These are phyloP conservation scores for Rhagoletis pomonella DNA, from an alignment of 1,140 invertebrate genomes.

Conservation along the genomic window DNA sequence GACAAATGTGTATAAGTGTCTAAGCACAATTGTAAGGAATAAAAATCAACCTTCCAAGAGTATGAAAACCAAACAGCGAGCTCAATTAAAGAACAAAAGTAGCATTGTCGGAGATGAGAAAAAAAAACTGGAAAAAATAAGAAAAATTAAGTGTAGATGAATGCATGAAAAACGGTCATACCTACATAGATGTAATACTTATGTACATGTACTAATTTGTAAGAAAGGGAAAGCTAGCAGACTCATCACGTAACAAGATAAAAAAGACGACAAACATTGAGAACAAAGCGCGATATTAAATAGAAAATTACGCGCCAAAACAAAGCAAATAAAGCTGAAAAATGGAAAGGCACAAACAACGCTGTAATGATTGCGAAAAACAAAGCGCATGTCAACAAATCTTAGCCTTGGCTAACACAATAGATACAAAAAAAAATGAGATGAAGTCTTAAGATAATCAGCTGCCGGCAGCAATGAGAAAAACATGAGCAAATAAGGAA, in stretches of 20 bases:
- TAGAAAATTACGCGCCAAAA: constrained; percentile 39
- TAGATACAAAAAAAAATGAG: neutral
- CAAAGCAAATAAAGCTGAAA: constrained; percentile 4
- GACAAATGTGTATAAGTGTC: too few species aligned
- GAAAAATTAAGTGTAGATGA: too few species aligned
- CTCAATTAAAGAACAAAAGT: too few species aligned
- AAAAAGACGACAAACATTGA: neutral
- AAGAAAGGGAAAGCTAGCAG: neutral
- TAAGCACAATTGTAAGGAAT: too few species aligned
- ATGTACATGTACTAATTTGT: too few species aligned
- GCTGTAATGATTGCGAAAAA: neutral
- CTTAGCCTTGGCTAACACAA: constrained; percentile 34
- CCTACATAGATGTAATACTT: too few species aligned
- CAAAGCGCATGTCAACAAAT: constrained; percentile 15
- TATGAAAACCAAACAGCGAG: too few species aligned
- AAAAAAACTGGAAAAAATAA: too few species aligned
- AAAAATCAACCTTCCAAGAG: too few species aligned
- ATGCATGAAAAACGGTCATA: too few species aligned
- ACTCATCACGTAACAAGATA: neutral
- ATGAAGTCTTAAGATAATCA: constrained; percentile 23
- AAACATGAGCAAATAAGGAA: neutral
- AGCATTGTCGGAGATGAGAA: too few species aligned
- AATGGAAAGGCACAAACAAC: neutral
- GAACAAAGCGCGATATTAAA: constrained; percentile 36
- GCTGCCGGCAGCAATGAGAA: neutral